These are phyloP conservation scores for Holacanthella duospinosa DNA, from an alignment of 2,888 invertebrate species.

Conservation along the genomic window DNA sequence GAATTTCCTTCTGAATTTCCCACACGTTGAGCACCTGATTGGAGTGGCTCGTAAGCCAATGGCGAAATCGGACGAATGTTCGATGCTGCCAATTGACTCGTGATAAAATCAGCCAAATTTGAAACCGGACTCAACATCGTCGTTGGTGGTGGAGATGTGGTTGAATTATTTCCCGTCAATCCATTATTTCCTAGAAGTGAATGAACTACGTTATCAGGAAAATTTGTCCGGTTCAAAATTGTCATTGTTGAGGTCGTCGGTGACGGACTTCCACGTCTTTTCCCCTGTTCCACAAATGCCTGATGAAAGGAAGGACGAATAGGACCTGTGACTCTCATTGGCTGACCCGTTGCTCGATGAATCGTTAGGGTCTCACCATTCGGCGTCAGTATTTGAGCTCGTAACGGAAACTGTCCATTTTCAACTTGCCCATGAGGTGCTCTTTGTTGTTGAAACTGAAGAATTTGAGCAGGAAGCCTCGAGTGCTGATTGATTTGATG, in stretches of 20 bases:
- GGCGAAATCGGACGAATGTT: constrained; percentile 38
- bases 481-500: not conserved
- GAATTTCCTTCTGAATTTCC: not conserved
- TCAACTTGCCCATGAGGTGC: constrained; percentile 22
- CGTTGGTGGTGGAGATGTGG: not conserved
- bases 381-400: constrained; percentile 37
- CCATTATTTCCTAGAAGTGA: not conserved
- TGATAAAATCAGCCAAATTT: constrained; percentile 37
- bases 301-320: constrained; percentile 19
- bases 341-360: constrained; percentile 26
- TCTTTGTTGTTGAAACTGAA: constrained; percentile 19
- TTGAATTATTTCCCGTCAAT: not conserved
- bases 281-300: not conserved
- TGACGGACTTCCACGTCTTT: not conserved
- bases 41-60: constrained; percentile 19
- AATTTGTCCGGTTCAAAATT: not conserved
- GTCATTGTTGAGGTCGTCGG: not conserved
- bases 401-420: constrained; percentile 25
- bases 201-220: not conserved
- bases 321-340: constrained; percentile 18
- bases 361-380: constrained; percentile 37
- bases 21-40: not conserved
- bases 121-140: constrained; percentile 19
- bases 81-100: constrained; percentile 34
- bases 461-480: not conserved